Conservation (phyloP, 1,140 invertebrate genomes). For the Atta texana region DNA sequence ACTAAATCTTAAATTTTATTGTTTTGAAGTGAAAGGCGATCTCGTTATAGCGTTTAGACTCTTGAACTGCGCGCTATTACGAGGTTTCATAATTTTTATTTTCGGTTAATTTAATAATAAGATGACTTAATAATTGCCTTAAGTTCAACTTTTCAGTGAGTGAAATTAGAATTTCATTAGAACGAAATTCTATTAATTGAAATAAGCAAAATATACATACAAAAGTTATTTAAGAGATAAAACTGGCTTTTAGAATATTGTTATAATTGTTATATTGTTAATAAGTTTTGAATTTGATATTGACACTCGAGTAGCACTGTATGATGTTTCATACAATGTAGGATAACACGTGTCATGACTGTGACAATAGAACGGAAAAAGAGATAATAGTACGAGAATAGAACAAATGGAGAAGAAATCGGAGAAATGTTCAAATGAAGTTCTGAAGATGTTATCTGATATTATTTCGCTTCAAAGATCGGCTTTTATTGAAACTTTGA, state of each 20-base stretch:
- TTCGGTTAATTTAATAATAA: too few species aligned
- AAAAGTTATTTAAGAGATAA: not conserved
- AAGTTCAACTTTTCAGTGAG: too few species aligned
- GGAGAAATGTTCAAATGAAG: slow-evolving; percentile 32
- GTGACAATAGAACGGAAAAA: slow-evolving; percentile 44
- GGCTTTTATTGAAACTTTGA: not conserved
- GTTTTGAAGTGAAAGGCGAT: too few species aligned
- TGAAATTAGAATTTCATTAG: too few species aligned
- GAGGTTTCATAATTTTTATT: too few species aligned
- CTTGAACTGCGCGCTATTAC: too few species aligned
- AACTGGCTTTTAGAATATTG: not conserved
- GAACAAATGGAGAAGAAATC: slow-evolving; percentile 43
- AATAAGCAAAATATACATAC: not conserved
- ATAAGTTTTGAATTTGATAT: slow-evolving; percentile 35
- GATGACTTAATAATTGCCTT: too few species aligned
- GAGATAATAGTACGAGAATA: slow-evolving; percentile 46
- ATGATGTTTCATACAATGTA: slow-evolving; percentile 40
- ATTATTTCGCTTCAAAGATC: not conserved
- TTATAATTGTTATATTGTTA: too few species aligned
- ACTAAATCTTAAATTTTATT: too few species aligned
- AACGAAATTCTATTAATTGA: not conserved
- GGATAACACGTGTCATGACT: slow-evolving; percentile 34
- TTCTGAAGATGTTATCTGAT: slow-evolving; percentile 27
- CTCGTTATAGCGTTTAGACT: too few species aligned
- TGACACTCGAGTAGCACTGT: not conserved